Base-by-base conservation (phyloP, 2,113 vertebrate species). In the Agelaius phoeniceus region DNA sequence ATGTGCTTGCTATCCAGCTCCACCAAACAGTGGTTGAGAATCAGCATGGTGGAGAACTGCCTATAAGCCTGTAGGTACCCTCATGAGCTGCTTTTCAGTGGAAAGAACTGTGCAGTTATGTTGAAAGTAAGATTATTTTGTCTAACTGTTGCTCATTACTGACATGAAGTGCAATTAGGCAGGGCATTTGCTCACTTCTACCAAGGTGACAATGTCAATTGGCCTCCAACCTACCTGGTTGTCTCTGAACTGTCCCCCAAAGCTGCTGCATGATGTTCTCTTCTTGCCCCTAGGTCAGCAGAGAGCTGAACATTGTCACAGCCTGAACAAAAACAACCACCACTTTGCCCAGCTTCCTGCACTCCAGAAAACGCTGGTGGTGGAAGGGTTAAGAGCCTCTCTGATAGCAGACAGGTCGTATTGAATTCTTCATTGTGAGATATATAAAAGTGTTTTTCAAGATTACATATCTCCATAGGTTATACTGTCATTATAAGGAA, bases 401-500 rank as follows among this genome's bases (percentile, higher is more conserved):
- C 81, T 78, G 57, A 41, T 15, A 85, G 66, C 75, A 91, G 62
- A 59, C 28, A 12, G 39, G 33, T 55, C 8, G 0, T 57, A 46
- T 21, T 91, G 74, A 96, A 87, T 93, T 93, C 82, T 84, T 74
- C 68, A 52, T 91, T 90, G 87, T 86, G 58, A 75, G 74, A 61
- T 46, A 86, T 52, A 87, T 54, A 84, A 87, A 96, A 87, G 58
- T 71, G 58, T 82, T 94, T 93, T 81, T 58, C 87, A 93, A 23
- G 73, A 84, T 93, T 87, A 73, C 55, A 35, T 94, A 90, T 95
- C 91, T 97, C 88, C 88, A 89, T 93, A 90, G 69, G 81, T 97
- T 96, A 84, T 68, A 80, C 80, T 95, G 92, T 96, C 94, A 96
- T 97, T 97, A 93, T 58, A 93, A 89, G 74, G 76, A 97, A 79